These are phyloP conservation scores for Enteromius trimaculatus DNA, from an alignment of 2,797 vertebrate genomes.

Conservation along the genomic window DNA sequence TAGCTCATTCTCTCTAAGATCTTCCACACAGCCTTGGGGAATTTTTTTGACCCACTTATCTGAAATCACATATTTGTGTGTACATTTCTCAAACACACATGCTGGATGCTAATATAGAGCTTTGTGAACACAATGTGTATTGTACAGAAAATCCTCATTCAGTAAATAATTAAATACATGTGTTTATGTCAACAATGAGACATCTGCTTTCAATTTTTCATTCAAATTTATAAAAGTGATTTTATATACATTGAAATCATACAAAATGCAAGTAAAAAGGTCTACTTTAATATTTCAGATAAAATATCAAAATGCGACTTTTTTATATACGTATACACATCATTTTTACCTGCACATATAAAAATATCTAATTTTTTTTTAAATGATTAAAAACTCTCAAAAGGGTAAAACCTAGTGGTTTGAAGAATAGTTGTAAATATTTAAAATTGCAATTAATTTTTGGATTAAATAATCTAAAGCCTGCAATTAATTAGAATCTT, in stretches of 20 bases:
- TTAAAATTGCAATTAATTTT: neutral
- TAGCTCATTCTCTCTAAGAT: constrained; percentile 25
- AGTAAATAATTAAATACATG: neutral
- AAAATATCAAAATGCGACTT: neutral
- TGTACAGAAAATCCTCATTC: neutral
- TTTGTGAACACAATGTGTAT: neutral
- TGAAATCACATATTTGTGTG: constrained; percentile 16
- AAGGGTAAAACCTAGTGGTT: neutral
- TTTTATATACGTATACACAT: too few species aligned
- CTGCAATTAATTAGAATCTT: neutral
- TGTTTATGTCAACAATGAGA: neutral
- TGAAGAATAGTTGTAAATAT: too few species aligned
- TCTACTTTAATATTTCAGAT: too few species aligned
- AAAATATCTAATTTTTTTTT: neutral
- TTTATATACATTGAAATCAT: neutral
- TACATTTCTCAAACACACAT: neutral
- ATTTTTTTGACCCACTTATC: constrained; percentile 34
- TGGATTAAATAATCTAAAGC: too few species aligned
- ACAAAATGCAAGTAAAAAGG: neutral
- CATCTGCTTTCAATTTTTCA: neutral
- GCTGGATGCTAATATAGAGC: constrained; percentile 12
- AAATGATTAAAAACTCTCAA: neutral
- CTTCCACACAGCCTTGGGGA: constrained; percentile 15
- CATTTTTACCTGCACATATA: too few species aligned
- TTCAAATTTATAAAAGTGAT: neutral